phyloP scores from a whole-genome alignment of 2,797 vertebrate species.

The Leucoraja ocellata region DNA sequence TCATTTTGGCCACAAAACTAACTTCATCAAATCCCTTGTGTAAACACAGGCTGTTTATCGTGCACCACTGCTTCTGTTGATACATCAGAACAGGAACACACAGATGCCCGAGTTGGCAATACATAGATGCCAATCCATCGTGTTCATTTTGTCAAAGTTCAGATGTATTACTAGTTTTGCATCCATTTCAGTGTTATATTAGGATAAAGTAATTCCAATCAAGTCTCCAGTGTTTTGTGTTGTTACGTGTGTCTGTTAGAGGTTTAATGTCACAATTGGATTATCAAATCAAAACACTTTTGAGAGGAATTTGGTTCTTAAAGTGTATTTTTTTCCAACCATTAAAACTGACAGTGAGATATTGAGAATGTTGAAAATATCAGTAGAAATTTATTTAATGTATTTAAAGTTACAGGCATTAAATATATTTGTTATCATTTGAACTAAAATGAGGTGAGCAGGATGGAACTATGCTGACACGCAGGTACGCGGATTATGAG shows the following conservation, averaged over 20 bases:
- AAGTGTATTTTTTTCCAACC: neutral
- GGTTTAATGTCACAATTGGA: neutral
- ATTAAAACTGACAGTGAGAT: neutral
- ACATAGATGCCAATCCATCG: neutral
- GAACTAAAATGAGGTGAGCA: neutral
- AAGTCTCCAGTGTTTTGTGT: neutral
- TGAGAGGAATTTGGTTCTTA: neutral
- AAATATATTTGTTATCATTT: neutral
- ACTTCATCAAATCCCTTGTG: neutral
- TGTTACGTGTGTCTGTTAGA: neutral
- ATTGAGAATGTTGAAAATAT: neutral
- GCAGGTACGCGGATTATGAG: neutral
- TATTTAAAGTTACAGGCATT: neutral
- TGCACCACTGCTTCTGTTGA: conserved; percentile 4
- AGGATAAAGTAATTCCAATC: neutral
- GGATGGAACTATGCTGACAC: neutral
- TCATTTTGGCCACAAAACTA: conserved; percentile 31
- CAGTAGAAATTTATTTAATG: neutral
- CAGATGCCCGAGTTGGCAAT: neutral
- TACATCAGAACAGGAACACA: neutral
- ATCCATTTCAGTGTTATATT: conserved; percentile 10
- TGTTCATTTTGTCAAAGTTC: conserved; percentile 9
- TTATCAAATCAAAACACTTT: neutral
- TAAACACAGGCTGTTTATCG: conserved; percentile 16
- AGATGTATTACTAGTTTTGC: neutral